phyloP scores from a whole-genome alignment of 1,140 invertebrate genomes.

The Drosophila pseudoobscura region DNA sequence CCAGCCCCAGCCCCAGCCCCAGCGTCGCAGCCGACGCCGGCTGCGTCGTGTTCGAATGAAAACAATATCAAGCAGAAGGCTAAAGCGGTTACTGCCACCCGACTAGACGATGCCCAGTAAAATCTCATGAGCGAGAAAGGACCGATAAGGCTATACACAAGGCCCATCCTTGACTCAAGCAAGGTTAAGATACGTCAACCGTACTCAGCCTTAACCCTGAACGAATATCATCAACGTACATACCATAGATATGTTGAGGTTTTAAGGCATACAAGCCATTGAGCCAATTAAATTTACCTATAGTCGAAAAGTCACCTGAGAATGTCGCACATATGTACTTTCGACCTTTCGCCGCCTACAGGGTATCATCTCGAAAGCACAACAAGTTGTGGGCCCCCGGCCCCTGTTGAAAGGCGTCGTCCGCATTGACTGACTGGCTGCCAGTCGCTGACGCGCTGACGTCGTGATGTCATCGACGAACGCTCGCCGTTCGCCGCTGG shows the following conservation, averaged over 20 bases:
- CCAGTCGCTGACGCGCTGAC: conserved; percentile 31
- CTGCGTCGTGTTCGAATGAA: conserved; percentile 15
- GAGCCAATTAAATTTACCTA: not conserved
- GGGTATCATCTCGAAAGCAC: conserved; percentile 28
- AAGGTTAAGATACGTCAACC: no score
- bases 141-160: no score
- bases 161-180: no score
- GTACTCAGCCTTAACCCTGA: no score
- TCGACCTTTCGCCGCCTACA: not conserved
- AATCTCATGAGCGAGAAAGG: no score
- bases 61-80: conserved; percentile 32
- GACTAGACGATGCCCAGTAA: not conserved
- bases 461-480: conserved; percentile 48
- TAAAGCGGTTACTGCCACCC: conserved; percentile 1
- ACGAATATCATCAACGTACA: no score
- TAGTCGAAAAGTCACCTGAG: not conserved
- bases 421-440: conserved; percentile 21
- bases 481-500: not conserved
- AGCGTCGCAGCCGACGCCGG: conserved; percentile 6
- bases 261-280: no score
- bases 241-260: no score
- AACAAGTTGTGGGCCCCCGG: conserved; percentile 15
- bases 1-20: not conserved
- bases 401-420: conserved; percentile 14
- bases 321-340: not conserved